A percentile compares a stretch with the other conserved stretches of the same genome.
Conservation (phyloP, 2,797 vertebrate species). For the Rhinatrema bivittatum region DNA sequence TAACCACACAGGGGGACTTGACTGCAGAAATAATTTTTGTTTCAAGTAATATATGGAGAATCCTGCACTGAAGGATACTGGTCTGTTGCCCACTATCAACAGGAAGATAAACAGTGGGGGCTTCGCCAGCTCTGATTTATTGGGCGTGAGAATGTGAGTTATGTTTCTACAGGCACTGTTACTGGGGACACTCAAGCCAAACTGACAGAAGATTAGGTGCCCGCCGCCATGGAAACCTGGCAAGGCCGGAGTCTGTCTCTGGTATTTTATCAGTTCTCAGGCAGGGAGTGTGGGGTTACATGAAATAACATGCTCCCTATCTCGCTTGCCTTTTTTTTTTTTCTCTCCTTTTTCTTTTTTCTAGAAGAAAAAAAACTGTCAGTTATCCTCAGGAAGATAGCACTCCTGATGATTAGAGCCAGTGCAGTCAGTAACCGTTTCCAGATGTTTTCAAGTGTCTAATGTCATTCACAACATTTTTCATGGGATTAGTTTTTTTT, state of each 20-base stretch:
- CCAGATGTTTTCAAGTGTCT: constrained; percentile 47
- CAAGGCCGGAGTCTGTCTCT: constrained; percentile 1
- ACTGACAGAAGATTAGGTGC: constrained; percentile 10
- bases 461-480: constrained; percentile 23
- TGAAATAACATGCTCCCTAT: constrained; percentile 26
- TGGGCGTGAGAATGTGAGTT: background rate
- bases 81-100: background rate
- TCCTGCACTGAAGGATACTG: background rate
- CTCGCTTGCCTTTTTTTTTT: constrained; percentile 14
- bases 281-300: constrained; percentile 19
- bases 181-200: constrained; percentile 8
- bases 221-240: constrained; percentile 3
- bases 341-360: constrained; percentile 22
- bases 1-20: background rate
- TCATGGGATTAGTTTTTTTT: constrained; percentile 24
- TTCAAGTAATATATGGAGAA: constrained; percentile 1
- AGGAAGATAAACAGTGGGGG: background rate
- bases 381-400: constrained; percentile 9
- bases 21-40: background rate
- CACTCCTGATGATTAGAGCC: constrained; percentile 26
- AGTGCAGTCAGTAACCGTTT: constrained; percentile 33
- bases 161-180: constrained; percentile 8
- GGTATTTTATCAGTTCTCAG: constrained; percentile 36
- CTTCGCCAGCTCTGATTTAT: background rate
- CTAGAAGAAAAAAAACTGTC: constrained; percentile 15